Percentiles rank a stretch among this genome's conserved stretches.
Evolutionary conservation across 2,797 vertebrate species (phyloP).

Genomic region (Delichon dasypus): DNA sequence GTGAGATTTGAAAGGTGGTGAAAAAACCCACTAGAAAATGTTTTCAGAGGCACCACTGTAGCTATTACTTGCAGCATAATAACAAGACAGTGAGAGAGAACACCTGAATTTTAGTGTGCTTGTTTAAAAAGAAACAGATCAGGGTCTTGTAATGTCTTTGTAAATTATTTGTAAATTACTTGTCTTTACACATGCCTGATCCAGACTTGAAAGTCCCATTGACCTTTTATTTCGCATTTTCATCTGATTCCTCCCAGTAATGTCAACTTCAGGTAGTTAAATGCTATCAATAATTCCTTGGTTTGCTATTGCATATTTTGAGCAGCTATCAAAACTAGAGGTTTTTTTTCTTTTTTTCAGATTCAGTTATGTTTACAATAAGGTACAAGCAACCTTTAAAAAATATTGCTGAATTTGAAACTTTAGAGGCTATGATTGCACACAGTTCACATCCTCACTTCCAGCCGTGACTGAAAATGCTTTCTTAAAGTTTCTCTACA

Average conservation of each 20-base stretch:
- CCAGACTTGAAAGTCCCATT: neutral
- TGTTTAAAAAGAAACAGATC: neutral
- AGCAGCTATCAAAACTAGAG: neutral
- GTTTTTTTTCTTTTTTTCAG: neutral
- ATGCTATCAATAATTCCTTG: neutral
- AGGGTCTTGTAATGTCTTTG: neutral
- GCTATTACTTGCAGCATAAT: neutral
- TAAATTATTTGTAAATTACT: neutral
- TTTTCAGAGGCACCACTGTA: neutral
- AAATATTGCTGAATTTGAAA: neutral
- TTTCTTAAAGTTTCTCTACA: neutral
- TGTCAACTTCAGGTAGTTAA: neutral
- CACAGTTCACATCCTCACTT: neutral
- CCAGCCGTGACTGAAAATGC: neutral
- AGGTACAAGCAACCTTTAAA: neutral
- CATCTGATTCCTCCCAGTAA: neutral
- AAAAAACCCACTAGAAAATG: neutral
- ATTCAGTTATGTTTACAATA: neutral
- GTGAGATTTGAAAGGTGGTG: neutral
- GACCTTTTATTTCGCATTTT: neutral
- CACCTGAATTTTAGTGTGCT: neutral
- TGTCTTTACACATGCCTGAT: neutral
- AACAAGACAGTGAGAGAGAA: neutral
- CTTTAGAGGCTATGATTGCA: neutral
- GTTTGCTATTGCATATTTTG: neutral